Evolutionary conservation across 2,888 invertebrate genomes (phyloP).

Genomic region (Dermolepida albohirtum): DNA sequence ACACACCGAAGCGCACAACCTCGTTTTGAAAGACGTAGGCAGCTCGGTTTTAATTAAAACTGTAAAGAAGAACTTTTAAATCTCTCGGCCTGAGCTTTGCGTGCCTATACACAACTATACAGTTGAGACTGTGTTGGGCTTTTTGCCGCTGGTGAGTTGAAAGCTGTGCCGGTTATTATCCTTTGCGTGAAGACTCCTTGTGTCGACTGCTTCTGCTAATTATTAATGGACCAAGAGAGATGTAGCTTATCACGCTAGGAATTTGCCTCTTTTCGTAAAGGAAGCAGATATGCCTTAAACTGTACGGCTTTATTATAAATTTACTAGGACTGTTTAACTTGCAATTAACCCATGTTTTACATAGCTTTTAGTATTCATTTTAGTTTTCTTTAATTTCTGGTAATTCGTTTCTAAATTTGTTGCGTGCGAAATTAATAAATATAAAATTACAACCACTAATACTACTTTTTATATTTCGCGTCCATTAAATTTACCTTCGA

Average conservation of each 20-base stretch:
- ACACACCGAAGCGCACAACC: slow-evolving; percentile 22
- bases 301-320: slow-evolving; percentile 32
- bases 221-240: slow-evolving; percentile 37
- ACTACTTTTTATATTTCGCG: too few relatives aligned
- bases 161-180: slow-evolving; percentile 21
- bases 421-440: too few relatives aligned
- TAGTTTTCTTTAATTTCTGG: slow-evolving; percentile 6
- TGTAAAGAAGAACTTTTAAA: slow-evolving; percentile 32
- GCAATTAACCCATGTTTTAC: slow-evolving; percentile 14
- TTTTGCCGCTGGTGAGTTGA: slow-evolving; percentile 1
- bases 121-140: slow-evolving; percentile 4
- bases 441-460: too few relatives aligned
- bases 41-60: slow-evolving; percentile 32
- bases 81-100: slow-evolving; percentile 8
- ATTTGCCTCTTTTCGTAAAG: not conserved
- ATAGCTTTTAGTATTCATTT: slow-evolving; percentile 2
- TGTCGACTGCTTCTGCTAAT: slow-evolving; percentile 25
- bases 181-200: slow-evolving; percentile 18
- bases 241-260: slow-evolving; percentile 30
- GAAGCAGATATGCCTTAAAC: not conserved
- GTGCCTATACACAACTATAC: slow-evolving; percentile 12
- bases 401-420: not conserved
- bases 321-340: slow-evolving; percentile 35
- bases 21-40: slow-evolving; percentile 24
- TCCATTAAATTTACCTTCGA: too few relatives aligned